Evolutionary conservation across 2,113 vertebrate species (phyloP).

Genomic region (Cephalopholis sonnerati): DNA sequence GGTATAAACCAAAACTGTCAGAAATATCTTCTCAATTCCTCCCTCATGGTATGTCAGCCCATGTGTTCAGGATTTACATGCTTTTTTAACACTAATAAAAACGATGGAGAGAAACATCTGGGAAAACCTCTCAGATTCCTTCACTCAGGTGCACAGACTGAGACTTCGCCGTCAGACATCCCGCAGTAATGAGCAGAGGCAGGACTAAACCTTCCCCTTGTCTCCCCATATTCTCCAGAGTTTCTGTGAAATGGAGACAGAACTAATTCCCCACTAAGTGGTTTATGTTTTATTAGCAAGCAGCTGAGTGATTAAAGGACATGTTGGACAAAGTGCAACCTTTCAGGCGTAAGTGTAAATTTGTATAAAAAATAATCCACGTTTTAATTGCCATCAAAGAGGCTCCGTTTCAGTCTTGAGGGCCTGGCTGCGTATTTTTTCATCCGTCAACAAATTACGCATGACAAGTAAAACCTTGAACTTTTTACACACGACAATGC

Average conservation of each 20-base stretch:
- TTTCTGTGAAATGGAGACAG: slow-evolving; percentile 73
- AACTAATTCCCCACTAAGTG: slow-evolving; percentile 81
- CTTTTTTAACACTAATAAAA: slow-evolving; percentile 80
- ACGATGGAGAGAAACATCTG: slow-evolving; percentile 76
- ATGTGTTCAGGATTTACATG: slow-evolving; percentile 77
- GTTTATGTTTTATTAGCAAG: slow-evolving; percentile 82
- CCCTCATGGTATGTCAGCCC: slow-evolving; percentile 73
- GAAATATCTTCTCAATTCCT: slow-evolving; percentile 77
- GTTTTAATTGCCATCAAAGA: slow-evolving; percentile 70
- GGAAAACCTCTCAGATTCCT: slow-evolving; percentile 73
- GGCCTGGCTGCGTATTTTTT: slow-evolving; percentile 41
- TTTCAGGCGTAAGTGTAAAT: slow-evolving; percentile 72
- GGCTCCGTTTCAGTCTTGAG: slow-evolving; percentile 45
- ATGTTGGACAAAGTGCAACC: slow-evolving; percentile 72
- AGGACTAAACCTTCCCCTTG: slow-evolving; percentile 59
- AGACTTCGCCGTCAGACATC: slow-evolving; percentile 74
- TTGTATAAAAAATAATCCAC: slow-evolving; percentile 73
- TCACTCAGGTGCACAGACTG: slow-evolving; percentile 72
- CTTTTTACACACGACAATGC: slow-evolving; percentile 39
- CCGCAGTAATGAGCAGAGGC: slow-evolving; percentile 81
- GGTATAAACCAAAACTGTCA: slow-evolving; percentile 86
- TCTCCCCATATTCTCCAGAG: slow-evolving; percentile 65
- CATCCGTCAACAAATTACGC: slow-evolving; percentile 64
- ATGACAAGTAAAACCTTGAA: slow-evolving; percentile 60
- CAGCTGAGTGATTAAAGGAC: slow-evolving; percentile 78